A percentile compares a stretch with the other conserved stretches of the same genome.
phyloP scores from a whole-genome alignment of 2,888 invertebrate genomes.

The Synanthedon vespiformis region DNA sequence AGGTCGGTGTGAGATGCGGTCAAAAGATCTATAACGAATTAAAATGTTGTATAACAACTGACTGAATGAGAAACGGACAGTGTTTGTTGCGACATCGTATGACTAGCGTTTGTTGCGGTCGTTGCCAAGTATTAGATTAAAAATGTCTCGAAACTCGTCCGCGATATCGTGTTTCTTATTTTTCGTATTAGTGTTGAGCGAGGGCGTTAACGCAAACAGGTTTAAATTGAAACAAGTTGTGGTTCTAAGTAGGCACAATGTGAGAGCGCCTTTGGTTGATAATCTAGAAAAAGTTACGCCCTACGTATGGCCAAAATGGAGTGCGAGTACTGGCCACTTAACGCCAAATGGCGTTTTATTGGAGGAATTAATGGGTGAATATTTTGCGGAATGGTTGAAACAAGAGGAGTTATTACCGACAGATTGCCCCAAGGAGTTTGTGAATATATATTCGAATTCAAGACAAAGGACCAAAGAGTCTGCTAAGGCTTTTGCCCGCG shows the following conservation, averaged over 20 bases:
- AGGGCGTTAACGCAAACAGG: conserved; percentile 7
- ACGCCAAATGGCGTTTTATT: conserved; percentile 39
- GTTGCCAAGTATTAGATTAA: too few relatives aligned
- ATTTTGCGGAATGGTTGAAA: conserved; percentile 36
- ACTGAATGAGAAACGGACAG: too few relatives aligned
- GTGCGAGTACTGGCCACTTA: conserved; percentile 24
- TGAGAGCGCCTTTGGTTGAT: conserved; percentile 35
- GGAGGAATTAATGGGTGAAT: conserved; percentile 44
- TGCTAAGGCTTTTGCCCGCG: conserved; percentile 30
- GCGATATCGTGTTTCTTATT: background rate
- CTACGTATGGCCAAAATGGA: conserved; percentile 34
- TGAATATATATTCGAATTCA: conserved; percentile 41
- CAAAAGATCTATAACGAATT: too few relatives aligned
- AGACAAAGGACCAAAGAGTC: conserved; percentile 36
- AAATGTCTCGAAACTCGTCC: too few relatives aligned
- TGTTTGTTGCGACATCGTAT: too few relatives aligned
- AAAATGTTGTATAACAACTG: too few relatives aligned
- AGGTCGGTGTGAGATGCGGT: too few relatives aligned
- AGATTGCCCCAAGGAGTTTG: conserved; percentile 26
- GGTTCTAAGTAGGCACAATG: conserved; percentile 41
- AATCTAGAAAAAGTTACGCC: conserved; percentile 24
- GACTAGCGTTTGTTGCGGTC: too few relatives aligned
- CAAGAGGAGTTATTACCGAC: conserved; percentile 21
- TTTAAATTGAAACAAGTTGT: conserved; percentile 29
- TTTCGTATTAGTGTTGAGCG: background rate